Evolutionary conservation across 1,140 invertebrate species (phyloP).

Genomic region (Holcopasites calliopsidis): DNA sequence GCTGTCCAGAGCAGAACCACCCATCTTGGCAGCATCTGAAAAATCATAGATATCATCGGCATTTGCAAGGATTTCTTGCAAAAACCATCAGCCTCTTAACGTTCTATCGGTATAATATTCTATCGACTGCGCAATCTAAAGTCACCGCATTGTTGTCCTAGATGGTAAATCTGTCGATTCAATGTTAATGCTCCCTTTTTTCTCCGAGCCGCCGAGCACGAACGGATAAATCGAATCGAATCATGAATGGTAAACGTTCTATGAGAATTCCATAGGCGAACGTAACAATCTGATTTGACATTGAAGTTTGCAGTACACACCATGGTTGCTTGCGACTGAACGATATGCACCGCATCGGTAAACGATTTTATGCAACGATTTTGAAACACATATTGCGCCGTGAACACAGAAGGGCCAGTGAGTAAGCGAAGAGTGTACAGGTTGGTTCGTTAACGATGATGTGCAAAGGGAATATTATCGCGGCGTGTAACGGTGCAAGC

Average conservation of each 20-base stretch:
- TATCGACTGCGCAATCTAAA: not conserved
- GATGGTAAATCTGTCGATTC: not conserved
- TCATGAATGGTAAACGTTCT: not conserved
- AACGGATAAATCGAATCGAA: not conserved
- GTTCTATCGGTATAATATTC: not conserved
- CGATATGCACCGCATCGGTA: not conserved
- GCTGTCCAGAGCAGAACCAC: constrained; percentile 61
- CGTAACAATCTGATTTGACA: constrained; percentile 3
- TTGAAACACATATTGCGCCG: too few species aligned
- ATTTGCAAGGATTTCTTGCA: not conserved
- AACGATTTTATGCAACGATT: too few species aligned
- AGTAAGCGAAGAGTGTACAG: not conserved
- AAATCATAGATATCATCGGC: not conserved
- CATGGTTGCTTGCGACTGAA: not conserved
- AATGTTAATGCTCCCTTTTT: not conserved
- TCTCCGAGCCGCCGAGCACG: not conserved
- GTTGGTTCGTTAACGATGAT: constrained; percentile 7
- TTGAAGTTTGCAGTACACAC: not conserved
- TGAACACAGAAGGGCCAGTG: too few species aligned
- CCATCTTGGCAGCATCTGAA: constrained; percentile 60
- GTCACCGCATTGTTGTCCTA: not conserved
- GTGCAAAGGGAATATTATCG: constrained; percentile 31
- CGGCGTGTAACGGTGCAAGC: constrained; percentile 57
- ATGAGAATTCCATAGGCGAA: constrained; percentile 9
- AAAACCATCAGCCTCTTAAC: not conserved